Base-by-base conservation (phyloP, 2,888 invertebrate genomes). In the Oscheius sp. region DNA sequence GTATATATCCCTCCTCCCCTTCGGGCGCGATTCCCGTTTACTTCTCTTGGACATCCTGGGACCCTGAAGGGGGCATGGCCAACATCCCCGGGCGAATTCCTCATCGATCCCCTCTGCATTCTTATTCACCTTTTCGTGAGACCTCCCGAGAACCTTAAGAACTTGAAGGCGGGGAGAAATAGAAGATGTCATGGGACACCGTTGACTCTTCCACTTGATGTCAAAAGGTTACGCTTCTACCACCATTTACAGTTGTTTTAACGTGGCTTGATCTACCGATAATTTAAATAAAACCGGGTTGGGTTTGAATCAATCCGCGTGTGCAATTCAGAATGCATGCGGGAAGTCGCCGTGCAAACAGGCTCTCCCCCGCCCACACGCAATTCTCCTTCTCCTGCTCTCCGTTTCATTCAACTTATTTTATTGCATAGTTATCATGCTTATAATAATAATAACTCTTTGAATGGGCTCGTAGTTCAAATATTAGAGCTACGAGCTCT, bases 331-430 rank as follows among this genome's bases (percentile, higher is more conserved):
- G 66, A 66, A 66, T 66, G 66, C 66, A 66, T 66, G 66, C 66
- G 66, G 61, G 66, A 66, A 66, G 66, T 66, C 52, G 66, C 66
- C 66, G 66, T 66, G 66, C 66, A 66, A 66, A 66, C 66, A 66
- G 66, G 52, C 66, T 66, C 66, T 66, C 49, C 66, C 52, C 61
- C 66, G 49, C 66, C 66, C 66, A 66, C 66, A 66, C 66, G 66
- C 66, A 66, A 66, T 66, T 66, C 66, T 66, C 45, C 27, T 35
- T 12, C 49, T 49, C 52, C 66, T 52, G 25, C 49, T n/a, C n/a
- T 25, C 9, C 46, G 18, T 41, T 41, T 18, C 55, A 18, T 21
- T 55, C 55, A 55, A 55, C 23, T 21, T 55, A 18, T 55, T 55
- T 25, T 21, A 55, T 55, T 23, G 12, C 25, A 55, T 23, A 21